Conservation (phyloP, 1,140 invertebrate genomes). For the Asobara japonica region DNA sequence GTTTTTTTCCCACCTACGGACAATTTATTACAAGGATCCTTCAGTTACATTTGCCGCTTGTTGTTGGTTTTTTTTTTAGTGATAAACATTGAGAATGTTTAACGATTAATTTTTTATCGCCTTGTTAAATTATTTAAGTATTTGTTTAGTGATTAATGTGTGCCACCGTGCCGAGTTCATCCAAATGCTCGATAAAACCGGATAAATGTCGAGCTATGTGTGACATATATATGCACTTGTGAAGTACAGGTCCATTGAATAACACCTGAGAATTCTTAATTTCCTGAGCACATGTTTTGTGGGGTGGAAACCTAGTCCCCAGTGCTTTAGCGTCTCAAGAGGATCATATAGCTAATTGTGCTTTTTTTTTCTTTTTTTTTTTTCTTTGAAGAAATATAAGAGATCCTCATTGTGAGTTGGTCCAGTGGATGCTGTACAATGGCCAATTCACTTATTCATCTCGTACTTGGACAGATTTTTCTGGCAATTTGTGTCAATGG, state of each 20-base stretch:
- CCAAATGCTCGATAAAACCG: background rate
- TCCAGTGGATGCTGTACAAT: conserved; percentile 8
- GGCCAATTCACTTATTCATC: background rate
- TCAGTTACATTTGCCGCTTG: no score
- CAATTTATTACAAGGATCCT: background rate
- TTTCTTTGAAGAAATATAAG: background rate
- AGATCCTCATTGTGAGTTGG: background rate
- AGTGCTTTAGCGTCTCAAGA: background rate
- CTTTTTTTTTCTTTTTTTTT: no score
- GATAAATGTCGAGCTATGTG: background rate
- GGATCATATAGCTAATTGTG: conserved; percentile 1
- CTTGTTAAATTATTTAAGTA: background rate
- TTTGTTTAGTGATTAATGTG: background rate
- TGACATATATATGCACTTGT: background rate
- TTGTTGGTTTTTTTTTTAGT: no score
- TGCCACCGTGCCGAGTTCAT: background rate
- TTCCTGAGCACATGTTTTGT: background rate
- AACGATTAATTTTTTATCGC: background rate
- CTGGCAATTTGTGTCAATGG: background rate
- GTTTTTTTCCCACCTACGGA: background rate
- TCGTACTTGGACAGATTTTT: background rate
- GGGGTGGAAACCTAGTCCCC: background rate
- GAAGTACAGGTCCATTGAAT: background rate
- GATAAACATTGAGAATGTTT: no score
- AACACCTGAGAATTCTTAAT: background rate